Evolutionary conservation across 2,888 invertebrate genomes (phyloP).

Genomic region (Meiosimyza platycephala): DNA sequence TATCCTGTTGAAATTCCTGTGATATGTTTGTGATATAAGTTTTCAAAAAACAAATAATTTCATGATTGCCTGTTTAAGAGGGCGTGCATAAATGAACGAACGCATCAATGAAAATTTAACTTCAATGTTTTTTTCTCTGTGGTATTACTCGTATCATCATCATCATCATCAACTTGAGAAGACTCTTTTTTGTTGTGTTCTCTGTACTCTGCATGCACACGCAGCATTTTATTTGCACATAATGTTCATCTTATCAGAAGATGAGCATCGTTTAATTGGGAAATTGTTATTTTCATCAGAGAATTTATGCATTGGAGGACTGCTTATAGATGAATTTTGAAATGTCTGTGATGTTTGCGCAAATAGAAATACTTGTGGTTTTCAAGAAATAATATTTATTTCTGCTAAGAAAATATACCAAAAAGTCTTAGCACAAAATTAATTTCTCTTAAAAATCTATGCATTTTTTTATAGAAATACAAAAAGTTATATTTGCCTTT

Average conservation of each 20-base stretch:
- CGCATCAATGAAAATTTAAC: conserved; percentile 41
- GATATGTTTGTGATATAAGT: no score
- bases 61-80: neutral
- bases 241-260: conserved; percentile 56
- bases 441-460: no score
- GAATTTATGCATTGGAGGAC: neutral
- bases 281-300: conserved; percentile 59
- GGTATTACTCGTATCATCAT: conserved; percentile 28
- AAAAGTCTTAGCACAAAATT: neutral
- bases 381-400: conserved; percentile 58
- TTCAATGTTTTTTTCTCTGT: conserved; percentile 4
- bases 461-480: no score
- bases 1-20: no score
- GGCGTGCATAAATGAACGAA: conserved; percentile 13
- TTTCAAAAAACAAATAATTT: no score
- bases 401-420: neutral
- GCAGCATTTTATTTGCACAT: conserved; percentile 5
- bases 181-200: neutral
- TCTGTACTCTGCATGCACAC: neutral
- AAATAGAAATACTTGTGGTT: conserved; percentile 55
- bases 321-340: neutral
- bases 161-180: neutral
- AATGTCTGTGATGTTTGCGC: conserved; percentile 37
- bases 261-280: conserved; percentile 65
- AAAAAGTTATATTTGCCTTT: no score